A percentile compares a stretch with the other conserved stretches of the same genome.
Evolutionary conservation across 2,797 vertebrate genomes (phyloP).

Genomic region (Rousettus madagascariensis): DNA sequence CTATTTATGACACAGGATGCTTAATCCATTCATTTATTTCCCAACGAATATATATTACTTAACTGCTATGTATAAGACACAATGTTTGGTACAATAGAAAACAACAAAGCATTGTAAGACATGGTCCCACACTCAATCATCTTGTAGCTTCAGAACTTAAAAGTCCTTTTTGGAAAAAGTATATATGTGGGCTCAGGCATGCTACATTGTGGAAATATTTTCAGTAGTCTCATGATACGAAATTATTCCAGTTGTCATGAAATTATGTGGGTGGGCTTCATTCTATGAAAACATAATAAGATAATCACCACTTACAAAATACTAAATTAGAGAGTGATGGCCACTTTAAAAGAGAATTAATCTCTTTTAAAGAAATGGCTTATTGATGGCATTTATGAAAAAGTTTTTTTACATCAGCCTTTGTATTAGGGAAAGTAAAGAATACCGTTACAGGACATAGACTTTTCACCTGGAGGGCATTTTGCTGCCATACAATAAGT

Average conservation of each 20-base stretch:
- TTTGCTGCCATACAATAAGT: neutral
- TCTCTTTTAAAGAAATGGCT: neutral
- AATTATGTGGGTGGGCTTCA: slow-evolving; percentile 40
- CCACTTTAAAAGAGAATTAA: neutral
- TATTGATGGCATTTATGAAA: neutral
- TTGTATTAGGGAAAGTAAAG: neutral
- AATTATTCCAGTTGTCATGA: slow-evolving; percentile 47
- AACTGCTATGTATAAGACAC: neutral
- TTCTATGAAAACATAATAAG: slow-evolving; percentile 53
- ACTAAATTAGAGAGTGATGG: slow-evolving; percentile 41
- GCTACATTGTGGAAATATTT: slow-evolving; percentile 25
- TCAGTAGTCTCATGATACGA: slow-evolving; percentile 2
- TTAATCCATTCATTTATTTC: neutral
- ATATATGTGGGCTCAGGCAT: neutral
- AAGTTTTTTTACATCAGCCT: neutral
- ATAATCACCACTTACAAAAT: slow-evolving; percentile 57
- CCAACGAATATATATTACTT: neutral
- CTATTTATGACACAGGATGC: neutral
- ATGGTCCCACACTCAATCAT: neutral
- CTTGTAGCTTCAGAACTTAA: neutral
- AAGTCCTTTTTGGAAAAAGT: neutral
- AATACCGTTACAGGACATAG: neutral
- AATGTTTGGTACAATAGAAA: neutral
- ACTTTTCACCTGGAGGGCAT: neutral
- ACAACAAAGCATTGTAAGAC: neutral